Base-by-base conservation (phyloP, 2,113 vertebrate genomes). In the Climacteris rufus region DNA sequence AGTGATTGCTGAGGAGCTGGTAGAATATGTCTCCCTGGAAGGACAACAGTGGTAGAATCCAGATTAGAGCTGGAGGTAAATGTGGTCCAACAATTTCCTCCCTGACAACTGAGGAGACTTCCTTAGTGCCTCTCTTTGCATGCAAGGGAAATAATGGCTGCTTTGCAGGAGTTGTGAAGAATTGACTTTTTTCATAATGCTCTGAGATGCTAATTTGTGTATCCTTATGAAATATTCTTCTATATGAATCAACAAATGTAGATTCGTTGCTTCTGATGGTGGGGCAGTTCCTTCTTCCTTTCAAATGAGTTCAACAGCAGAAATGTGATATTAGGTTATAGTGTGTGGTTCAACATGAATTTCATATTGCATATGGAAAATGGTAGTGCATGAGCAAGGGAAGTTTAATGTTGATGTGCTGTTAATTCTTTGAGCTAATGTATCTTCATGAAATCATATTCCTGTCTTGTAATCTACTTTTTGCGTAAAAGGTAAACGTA, bases 351-450 rank as follows among this genome's bases (percentile, higher is more conserved):
- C 63, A 64, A 21, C 47, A 30, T 54, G 39, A 45, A 71, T 88
- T 83, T 76, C 33, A 0, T 76, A 10, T 33, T 90, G 15, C 64
- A 6, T 76, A 35, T 59, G 69, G 63, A 89, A 79, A 89, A 53
- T 19, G 7, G 21, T 40, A 49, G 7, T 30, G 5, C 0, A 0
- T 31, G 25, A 44, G 4, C 39, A 78, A 56, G 9, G 33, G 20
- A 84, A 24, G 11, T 56, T 81, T 81, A 40, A 37, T 61, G 27
- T 60, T 77, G 42, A 15, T 52, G 12, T 72, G 15, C 31, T 75
- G 3, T 44, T 85, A 75, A 45, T 53, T 88, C 35, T 79, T 85
- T 90, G n/a, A 85, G n/a, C 5, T 90, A 25, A 30, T 63, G 42
- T 61, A 11, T 75, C 45, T 64, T 76, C 2, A 3, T 53, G 31